Base-by-base conservation (phyloP, 2,113 vertebrate genomes). In the Daphoenositta chrysoptera region DNA sequence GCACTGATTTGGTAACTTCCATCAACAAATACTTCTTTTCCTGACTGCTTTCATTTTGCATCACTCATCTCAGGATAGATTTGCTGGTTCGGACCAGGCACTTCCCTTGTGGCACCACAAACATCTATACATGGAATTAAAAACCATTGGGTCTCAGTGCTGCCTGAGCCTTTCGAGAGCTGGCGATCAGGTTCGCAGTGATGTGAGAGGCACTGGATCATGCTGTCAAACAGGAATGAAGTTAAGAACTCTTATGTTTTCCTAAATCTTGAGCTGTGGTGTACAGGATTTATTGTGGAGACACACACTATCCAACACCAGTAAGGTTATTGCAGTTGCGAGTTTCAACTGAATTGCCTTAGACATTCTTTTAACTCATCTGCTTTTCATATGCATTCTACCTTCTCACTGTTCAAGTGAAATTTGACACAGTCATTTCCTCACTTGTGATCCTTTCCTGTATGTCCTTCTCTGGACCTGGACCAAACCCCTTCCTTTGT, bases 121-220 rank as follows among this genome's bases (percentile, higher is more conserved):
- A 50, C 3, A 20, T 10, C 58, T 57, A 14, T 11, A 50, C 6
- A 6, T 4, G 45, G 44, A 82, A 79, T 40, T 72, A 61, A 90
- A 76, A 81, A 50, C 10, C 0, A 0, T 1, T 19, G 21, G 22
- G 22, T 35, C 51, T 58, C 30, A 24, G 47, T 21, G 33, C 44
- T 78, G 56, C 18, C 28, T 6, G 27, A 83, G 60, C 9, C 27
- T 69, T 7, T 0, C 0, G 1, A 48, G 40, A 71, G 33, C 2
- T 57, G 30, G n/a, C 24, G 66, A 1, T n/a, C 19, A 42, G 12
- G 22, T 35, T 65, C 48, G n/a, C 35, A 88, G 24, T 9, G 35
- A 24, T 35, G 30, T 6, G 5, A 65, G 3, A 81, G 30, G 39
- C 33, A 24, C 11, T 57, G 54, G 19, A 48, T 83, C 42, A 12